phyloP scores from a whole-genome alignment of 1,140 invertebrate genomes.

The Zaprionus lachaisei region DNA sequence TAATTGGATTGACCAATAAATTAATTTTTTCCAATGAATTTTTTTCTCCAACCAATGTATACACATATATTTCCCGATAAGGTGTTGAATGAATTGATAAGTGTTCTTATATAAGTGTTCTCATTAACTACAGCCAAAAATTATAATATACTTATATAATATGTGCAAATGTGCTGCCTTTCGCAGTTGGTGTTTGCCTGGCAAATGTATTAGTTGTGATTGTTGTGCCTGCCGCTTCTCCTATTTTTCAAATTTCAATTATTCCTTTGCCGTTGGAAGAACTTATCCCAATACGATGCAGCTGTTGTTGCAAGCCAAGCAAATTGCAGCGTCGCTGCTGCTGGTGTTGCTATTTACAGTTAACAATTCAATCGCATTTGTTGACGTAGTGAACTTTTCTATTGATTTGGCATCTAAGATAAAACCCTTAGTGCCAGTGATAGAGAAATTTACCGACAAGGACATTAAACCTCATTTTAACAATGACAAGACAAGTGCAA shows the following conservation, averaged over 20 bases:
- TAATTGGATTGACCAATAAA: no score
- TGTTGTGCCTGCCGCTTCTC: conserved; percentile 45
- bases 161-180: no score
- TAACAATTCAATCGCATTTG: conserved; percentile 70
- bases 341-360: conserved; percentile 31
- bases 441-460: conserved; percentile 22
- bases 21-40: no score
- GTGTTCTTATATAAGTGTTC: no score
- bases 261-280: background rate
- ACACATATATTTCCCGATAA: no score
- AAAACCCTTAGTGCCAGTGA: no score
- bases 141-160: no score
- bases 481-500: conserved; percentile 85
- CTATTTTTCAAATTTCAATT: background rate
- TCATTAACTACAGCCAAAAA: no score
- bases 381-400: conserved; percentile 75
- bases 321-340: conserved; percentile 26
- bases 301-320: conserved; percentile 33
- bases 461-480: conserved; percentile 86
- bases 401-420: no score
- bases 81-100: no score
- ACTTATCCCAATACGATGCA: background rate
- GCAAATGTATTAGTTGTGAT: conserved; percentile 24
- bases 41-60: no score
- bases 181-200: no score